These are phyloP conservation scores for Amblyjoppa proteus DNA, from an alignment of 2,888 invertebrate genomes.

Conservation along the genomic window DNA sequence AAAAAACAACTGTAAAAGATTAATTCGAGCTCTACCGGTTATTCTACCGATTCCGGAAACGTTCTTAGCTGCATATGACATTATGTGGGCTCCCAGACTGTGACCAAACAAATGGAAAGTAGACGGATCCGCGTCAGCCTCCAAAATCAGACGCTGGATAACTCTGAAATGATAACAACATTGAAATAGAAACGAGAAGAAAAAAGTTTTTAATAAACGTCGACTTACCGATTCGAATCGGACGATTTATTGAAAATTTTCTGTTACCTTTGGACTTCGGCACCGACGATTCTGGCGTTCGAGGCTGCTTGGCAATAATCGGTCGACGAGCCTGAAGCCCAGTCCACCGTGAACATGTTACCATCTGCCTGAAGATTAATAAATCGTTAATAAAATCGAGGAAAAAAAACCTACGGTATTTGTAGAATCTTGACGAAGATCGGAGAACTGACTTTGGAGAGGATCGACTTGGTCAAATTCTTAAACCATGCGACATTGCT, in stretches of 20 bases:
- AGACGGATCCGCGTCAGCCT: constrained; percentile 67
- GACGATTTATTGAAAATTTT: background rate
- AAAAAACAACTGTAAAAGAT: background rate
- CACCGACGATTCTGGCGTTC: constrained; percentile 80
- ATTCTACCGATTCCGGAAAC: constrained; percentile 83
- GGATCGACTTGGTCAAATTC: constrained; percentile 81
- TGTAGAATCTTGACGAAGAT: background rate
- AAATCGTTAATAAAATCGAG: constrained; percentile 10
- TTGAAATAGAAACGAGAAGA: constrained; percentile 13
- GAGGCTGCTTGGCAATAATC: constrained; percentile 77
- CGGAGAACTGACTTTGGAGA: constrained; percentile 77
- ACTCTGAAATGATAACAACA: constrained; percentile 71
- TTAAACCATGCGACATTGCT: constrained; percentile 80
- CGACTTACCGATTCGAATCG: background rate
- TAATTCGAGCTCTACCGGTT: constrained; percentile 83
- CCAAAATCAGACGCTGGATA: constrained; percentile 70
- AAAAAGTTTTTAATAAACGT: constrained; percentile 1
- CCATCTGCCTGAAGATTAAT: constrained; percentile 79
- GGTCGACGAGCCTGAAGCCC: constrained; percentile 82
- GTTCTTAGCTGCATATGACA: constrained; percentile 78
- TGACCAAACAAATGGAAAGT: constrained; percentile 80
- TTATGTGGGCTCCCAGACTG: constrained; percentile 81
- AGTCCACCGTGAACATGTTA: constrained; percentile 84
- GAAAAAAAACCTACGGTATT: background rate
- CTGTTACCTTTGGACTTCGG: constrained; percentile 77